A percentile compares a stretch with the other conserved stretches of the same genome.
Conservation (phyloP, 2,113 vertebrate species). For the Gavia stellata region DNA sequence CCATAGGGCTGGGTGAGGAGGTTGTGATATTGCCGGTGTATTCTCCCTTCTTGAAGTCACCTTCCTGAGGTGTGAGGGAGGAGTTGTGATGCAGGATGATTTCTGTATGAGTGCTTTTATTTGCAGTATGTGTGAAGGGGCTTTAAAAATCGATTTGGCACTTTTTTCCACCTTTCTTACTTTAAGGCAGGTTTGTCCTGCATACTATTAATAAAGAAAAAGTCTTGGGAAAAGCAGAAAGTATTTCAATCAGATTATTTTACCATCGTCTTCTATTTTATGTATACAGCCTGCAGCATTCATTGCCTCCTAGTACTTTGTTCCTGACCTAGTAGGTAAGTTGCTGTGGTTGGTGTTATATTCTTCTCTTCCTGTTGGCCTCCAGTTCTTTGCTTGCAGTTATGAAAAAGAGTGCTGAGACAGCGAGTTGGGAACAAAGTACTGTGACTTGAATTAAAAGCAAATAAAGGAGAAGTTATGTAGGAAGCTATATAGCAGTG, state of each 20-base stretch:
- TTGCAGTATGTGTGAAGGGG: neutral
- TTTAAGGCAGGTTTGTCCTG: neutral
- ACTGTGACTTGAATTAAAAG: conserved; percentile 41
- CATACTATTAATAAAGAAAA: neutral
- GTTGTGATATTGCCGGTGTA: neutral
- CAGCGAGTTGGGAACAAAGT: neutral
- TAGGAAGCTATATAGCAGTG: neutral
- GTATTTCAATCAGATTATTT: neutral
- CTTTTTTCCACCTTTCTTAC: neutral
- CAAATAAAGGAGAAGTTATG: neutral
- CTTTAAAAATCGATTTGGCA: neutral
- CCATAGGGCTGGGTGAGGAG: neutral
- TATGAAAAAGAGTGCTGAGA: conserved; percentile 25
- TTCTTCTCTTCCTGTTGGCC: neutral
- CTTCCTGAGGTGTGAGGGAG: neutral
- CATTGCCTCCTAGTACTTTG: neutral
- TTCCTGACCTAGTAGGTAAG: neutral
- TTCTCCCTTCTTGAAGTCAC: neutral
- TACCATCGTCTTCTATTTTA: neutral
- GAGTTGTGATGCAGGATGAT: neutral
- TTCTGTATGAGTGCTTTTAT: neutral
- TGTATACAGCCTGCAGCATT: neutral
- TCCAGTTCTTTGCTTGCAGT: conserved; percentile 4
- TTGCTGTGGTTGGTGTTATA: neutral
- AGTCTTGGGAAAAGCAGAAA: neutral